Evolutionary conservation across 2,888 invertebrate species (phyloP), one percentile per base, ranked within the genome.

Genomic region (Morinoia aosen): DNA sequence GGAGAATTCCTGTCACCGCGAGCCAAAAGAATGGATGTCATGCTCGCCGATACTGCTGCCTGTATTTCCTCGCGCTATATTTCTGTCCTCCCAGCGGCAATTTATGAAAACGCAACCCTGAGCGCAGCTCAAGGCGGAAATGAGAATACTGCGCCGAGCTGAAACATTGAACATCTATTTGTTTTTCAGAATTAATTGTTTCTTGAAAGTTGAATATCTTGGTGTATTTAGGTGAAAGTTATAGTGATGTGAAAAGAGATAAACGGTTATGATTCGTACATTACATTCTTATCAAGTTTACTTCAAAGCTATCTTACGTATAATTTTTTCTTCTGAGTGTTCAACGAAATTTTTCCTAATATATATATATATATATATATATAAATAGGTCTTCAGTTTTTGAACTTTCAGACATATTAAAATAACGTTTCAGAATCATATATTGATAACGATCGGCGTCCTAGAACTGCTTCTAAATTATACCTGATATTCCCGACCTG

Each of bases 1-100:
- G 76, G 76, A 76, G 76, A 76, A 76, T 76, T 76, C 76, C 76
- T 76, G 76, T 76, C 76, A 76, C 76, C 76, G 76, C 76, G 76
- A 76, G 76, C 76, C 76, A 76, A 76, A 76, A 76, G 76, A 76
- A 76, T 76, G 76, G 76, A 76, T 76, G 76, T 76, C 76, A 76
- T 76, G 76, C 76, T 76, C 76, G 76, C 76, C 76, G 25, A 76
- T 76, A 76, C 76, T 33, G 76, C 76, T 33, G 25, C 76, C 76
- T 76, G 76, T 76, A 76, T 76, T 76, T 76, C 76, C 76, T 76
- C 76, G 76, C 76, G 76, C 76, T 76, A 76, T 76, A 76, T 76
- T 76, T 76, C 76, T 76, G 76, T 76, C 76, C 25, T 76, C 76
- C 33, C 25, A 10, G 19, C 76, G 19, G 76, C 0, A 76, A 76